Percentiles rank a stretch among this genome's conserved stretches.
phyloP scores from a whole-genome alignment of 2,113 vertebrate genomes.

The Entomyzon cyanotis region DNA sequence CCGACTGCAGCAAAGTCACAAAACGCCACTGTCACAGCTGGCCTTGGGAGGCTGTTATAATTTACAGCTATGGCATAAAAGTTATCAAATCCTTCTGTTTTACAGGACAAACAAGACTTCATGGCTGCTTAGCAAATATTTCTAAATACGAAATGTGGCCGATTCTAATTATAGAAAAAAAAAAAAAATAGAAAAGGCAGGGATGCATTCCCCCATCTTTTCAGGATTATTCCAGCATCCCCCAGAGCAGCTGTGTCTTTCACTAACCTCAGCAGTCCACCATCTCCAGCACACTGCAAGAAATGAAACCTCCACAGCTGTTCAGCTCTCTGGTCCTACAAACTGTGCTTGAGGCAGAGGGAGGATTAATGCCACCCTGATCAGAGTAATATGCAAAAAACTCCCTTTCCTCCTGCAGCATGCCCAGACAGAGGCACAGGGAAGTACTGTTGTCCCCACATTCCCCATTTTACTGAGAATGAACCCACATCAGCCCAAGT shows the following conservation, averaged over 20 bases:
- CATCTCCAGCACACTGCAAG: not conserved
- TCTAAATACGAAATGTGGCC: not conserved
- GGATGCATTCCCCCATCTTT: not conserved
- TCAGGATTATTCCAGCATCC: not conserved
- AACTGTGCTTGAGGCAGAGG: not conserved
- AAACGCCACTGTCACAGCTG: not conserved
- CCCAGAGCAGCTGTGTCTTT: not conserved
- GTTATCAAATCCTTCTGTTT: not conserved
- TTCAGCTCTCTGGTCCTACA: not conserved
- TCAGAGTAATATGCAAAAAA: rapidly evolving
- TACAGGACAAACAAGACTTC: not conserved
- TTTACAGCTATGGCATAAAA: not conserved
- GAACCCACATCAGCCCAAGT: not conserved
- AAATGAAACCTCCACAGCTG: not conserved
- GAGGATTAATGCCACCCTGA: not conserved
- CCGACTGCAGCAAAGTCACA: not conserved
- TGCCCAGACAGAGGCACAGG: not conserved
- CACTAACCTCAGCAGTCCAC: not conserved
- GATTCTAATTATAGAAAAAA: not conserved
- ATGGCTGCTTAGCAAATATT: not conserved
- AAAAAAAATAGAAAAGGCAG: not conserved
- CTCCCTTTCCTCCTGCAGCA: not conserved
- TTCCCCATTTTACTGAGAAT: not conserved
- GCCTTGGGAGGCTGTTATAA: not conserved
- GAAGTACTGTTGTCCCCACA: not conserved